phyloP scores from a whole-genome alignment of 2,113 vertebrate genomes.

The Typhlomys cinereus region DNA sequence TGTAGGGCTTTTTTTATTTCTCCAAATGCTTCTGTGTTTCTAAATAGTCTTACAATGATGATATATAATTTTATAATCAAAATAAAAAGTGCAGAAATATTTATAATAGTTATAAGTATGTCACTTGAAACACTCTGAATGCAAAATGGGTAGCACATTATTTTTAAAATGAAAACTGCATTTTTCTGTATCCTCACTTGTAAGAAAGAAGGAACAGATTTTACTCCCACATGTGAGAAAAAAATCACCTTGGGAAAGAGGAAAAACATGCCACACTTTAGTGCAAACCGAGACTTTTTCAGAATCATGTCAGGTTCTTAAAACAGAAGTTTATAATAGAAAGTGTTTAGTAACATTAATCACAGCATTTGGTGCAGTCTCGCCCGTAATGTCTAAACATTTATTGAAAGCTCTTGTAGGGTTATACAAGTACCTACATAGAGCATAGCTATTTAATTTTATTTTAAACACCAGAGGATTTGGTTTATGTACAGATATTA shows the following conservation, averaged over 20 bases:
- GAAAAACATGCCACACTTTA: slow-evolving; percentile 74
- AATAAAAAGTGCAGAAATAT: slow-evolving; percentile 38
- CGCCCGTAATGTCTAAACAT: slow-evolving; percentile 74
- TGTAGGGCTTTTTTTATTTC: neutral
- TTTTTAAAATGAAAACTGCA: slow-evolving; percentile 69
- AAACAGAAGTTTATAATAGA: slow-evolving; percentile 80
- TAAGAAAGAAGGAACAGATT: slow-evolving; percentile 74
- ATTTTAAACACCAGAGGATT: slow-evolving; percentile 2
- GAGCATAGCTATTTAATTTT: slow-evolving; percentile 23
- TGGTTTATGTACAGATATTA: neutral
- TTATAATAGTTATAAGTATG: slow-evolving; percentile 44
- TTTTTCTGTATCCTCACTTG: slow-evolving; percentile 66
- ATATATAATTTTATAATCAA: slow-evolving; percentile 42
- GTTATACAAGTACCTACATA: slow-evolving; percentile 57
- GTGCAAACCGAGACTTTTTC: slow-evolving; percentile 67
- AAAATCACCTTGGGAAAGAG: slow-evolving; percentile 79
- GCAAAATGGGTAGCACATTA: slow-evolving; percentile 61
- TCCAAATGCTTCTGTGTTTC: slow-evolving; percentile 14
- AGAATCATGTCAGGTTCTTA: slow-evolving; percentile 75
- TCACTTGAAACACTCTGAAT: slow-evolving; percentile 57
- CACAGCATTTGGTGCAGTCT: slow-evolving; percentile 67
- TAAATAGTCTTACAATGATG: slow-evolving; percentile 1
- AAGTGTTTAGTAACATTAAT: slow-evolving; percentile 79
- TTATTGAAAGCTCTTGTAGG: slow-evolving; percentile 62
- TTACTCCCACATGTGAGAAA: slow-evolving; percentile 79